phyloP scores from a whole-genome alignment of 2,797 vertebrate genomes.

The Sparus aurata region DNA sequence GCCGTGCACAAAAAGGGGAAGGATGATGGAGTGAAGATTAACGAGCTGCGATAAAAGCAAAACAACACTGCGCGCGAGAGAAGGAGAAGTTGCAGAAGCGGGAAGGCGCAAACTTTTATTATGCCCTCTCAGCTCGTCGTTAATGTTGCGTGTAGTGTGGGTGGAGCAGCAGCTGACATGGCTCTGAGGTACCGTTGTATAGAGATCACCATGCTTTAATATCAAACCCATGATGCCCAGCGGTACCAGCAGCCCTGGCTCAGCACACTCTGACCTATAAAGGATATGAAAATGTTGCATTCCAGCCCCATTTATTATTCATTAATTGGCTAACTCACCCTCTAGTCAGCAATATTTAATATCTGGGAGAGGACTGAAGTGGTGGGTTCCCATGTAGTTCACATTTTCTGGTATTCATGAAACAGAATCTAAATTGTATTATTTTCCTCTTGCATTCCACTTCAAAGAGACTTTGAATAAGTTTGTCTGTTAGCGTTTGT shows the following conservation, averaged over 20 bases:
- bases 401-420: slow-evolving; percentile 71
- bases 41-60: slow-evolving; percentile 69
- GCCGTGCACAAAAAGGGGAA: slow-evolving; percentile 42
- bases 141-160: slow-evolving; percentile 72
- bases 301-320: slow-evolving; percentile 84
- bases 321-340: slow-evolving; percentile 81
- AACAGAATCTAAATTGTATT: slow-evolving; percentile 72
- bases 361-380: slow-evolving; percentile 65
- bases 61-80: slow-evolving; percentile 41
- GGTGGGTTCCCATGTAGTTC: slow-evolving; percentile 60
- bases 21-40: slow-evolving; percentile 72
- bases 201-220: slow-evolving; percentile 72
- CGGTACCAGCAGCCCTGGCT: slow-evolving; percentile 69
- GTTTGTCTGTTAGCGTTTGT: slow-evolving; percentile 57
- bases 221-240: slow-evolving; percentile 75
- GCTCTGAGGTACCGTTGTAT: slow-evolving; percentile 72
- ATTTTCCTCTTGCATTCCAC: slow-evolving; percentile 53
- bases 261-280: slow-evolving; percentile 79
- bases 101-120: slow-evolving; percentile 71
- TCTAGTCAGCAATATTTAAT: slow-evolving; percentile 85
- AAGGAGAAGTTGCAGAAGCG: slow-evolving; percentile 63
- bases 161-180: slow-evolving; percentile 71
- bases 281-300: slow-evolving; percentile 79
- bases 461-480: slow-evolving; percentile 72
- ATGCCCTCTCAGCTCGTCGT: slow-evolving; percentile 71